These are phyloP conservation scores for Champsocephalus esox DNA, from an alignment of 2,797 vertebrate genomes.

Conservation along the genomic window DNA sequence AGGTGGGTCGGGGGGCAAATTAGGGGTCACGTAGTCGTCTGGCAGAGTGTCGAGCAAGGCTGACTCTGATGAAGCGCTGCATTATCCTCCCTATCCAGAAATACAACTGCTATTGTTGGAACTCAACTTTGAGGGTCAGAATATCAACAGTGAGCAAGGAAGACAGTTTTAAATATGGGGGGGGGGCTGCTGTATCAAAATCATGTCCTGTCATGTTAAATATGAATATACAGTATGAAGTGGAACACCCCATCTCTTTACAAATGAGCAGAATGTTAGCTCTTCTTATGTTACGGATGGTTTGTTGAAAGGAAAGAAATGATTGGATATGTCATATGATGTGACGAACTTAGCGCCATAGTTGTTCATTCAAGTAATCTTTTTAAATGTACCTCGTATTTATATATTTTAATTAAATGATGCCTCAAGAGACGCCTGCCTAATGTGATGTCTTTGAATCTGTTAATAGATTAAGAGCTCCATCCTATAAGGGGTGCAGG, in stretches of 20 bases:
- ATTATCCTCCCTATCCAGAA: background rate
- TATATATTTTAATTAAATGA: background rate
- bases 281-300: background rate
- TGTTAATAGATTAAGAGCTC: background rate
- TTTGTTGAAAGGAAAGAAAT: background rate
- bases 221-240: background rate
- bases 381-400: background rate
- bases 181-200: background rate
- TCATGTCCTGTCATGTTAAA: background rate
- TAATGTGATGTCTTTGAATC: no score
- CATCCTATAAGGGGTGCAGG: background rate
- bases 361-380: background rate
- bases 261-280: background rate
- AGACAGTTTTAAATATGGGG: background rate
- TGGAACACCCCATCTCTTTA: background rate
- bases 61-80: background rate
- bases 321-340: background rate
- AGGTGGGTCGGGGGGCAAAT: slow-evolving; percentile 86
- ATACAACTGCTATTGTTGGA: background rate
- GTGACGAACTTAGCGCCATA: background rate
- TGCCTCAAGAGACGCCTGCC: background rate
- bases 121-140: background rate
- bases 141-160: background rate
- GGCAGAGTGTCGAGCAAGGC: background rate
- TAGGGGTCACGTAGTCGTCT: background rate